Conservation (phyloP, 2,113 vertebrate genomes). For the Eidolon helvum region DNA sequence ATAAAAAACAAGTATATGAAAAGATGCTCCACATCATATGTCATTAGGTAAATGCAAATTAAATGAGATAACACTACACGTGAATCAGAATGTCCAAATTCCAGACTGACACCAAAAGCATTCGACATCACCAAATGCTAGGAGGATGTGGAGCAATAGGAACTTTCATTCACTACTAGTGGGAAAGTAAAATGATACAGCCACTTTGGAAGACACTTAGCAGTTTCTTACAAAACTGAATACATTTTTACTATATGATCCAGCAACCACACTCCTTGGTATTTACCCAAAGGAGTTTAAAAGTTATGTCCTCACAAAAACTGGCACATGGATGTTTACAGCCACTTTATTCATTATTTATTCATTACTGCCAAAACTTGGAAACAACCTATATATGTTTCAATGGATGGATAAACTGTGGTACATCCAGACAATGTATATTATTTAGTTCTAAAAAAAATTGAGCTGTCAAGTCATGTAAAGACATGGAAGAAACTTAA, state of each 20-base stretch:
- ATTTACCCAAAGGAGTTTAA: not conserved
- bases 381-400: not conserved
- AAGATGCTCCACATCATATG: not conserved
- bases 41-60: not conserved
- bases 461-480: not conserved
- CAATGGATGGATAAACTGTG: not conserved
- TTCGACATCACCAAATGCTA: not conserved
- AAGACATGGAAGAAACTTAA: not conserved
- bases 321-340: not conserved
- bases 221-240: not conserved
- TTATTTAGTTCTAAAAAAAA: not conserved
- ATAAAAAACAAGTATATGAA: not conserved
- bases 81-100: not conserved
- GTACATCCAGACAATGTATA: not conserved
- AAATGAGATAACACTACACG: not conserved
- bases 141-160: not conserved
- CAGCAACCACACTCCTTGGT: not conserved
- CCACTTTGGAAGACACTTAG: not conserved
- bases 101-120: not conserved
- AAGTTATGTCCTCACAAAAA: not conserved
- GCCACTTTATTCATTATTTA: not conserved
- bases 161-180: not conserved
- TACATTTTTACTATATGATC: not conserved
- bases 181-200: not conserved
- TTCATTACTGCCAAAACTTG: not conserved